Percentiles rank a stretch among this genome's conserved stretches.
phyloP scores from a whole-genome alignment of 2,888 invertebrate genomes.

The Drosophila sordidula region DNA sequence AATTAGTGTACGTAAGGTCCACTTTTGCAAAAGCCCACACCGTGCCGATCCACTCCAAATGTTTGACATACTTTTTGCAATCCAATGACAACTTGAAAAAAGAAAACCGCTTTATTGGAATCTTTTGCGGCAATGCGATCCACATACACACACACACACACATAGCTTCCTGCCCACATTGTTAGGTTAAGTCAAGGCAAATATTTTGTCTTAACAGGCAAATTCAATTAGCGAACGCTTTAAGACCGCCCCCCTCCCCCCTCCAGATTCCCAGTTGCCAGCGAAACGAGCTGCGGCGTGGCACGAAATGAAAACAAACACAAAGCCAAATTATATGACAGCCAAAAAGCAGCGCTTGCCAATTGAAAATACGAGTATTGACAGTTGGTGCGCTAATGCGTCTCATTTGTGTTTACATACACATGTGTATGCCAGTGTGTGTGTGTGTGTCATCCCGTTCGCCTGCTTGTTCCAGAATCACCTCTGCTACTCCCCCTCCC shows the following conservation, averaged over 20 bases:
- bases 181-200: conserved; percentile 50
- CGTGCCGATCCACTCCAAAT: conserved; percentile 19
- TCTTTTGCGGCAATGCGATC: conserved; percentile 24
- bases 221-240: conserved; percentile 70
- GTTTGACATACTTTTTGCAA: conserved; percentile 51
- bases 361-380: conserved; percentile 54
- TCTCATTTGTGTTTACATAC: conserved; percentile 11
- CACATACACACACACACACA: conserved; percentile 14
- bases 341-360: conserved; percentile 47
- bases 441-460: conserved; percentile 6
- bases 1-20: conserved; percentile 16
- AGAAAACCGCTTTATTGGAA: conserved; percentile 17
- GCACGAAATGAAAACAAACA: conserved; percentile 40
- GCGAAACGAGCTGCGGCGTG: conserved; percentile 7
- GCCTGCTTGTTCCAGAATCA: conserved; percentile 12
- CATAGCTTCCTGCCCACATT: conserved; percentile 46
- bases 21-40: conserved; percentile 28
- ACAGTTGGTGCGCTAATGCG: conserved; percentile 50
- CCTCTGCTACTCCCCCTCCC: neutral
- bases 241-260: conserved; percentile 47
- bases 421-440: neutral
- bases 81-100: conserved; percentile 7
- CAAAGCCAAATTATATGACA: conserved; percentile 55
- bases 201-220: conserved; percentile 58
- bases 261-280: conserved; percentile 11